phyloP scores from a whole-genome alignment of 2,797 vertebrate species.

The Taenioides sp. region DNA sequence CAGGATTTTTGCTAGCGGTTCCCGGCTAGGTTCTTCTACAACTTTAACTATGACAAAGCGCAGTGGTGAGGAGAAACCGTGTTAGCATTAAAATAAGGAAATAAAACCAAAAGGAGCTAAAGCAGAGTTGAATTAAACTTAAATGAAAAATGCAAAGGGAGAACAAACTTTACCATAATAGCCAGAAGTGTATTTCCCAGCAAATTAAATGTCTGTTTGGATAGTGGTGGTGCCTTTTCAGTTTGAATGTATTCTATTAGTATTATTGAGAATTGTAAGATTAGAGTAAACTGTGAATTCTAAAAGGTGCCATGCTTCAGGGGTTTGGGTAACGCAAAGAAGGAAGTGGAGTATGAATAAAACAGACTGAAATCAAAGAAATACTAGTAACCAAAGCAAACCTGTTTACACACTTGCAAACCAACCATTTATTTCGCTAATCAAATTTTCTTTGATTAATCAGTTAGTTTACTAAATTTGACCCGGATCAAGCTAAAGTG shows the following conservation, averaged over 20 bases:
- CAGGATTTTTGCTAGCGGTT: conserved; percentile 45
- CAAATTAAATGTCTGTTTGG: conserved; percentile 19
- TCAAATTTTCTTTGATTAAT: no score
- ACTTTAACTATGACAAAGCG: conserved; percentile 47
- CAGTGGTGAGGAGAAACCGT: conserved; percentile 19
- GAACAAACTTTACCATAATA: conserved; percentile 25
- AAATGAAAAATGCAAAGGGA: conserved; percentile 38
- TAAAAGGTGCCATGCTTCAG: background rate
- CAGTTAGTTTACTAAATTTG: no score
- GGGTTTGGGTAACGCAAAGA: background rate
- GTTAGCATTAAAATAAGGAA: conserved; percentile 41
- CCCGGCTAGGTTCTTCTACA: conserved; percentile 40
- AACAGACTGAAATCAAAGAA: background rate
- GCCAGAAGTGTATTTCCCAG: conserved; percentile 20
- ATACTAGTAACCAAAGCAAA: background rate
- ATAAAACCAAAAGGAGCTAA: conserved; percentile 47
- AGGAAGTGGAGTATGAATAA: background rate
- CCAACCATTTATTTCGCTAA: no score
- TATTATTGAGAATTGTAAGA: background rate
- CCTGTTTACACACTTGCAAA: background rate
- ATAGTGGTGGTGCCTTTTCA: background rate
- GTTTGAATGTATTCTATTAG: conserved; percentile 2
- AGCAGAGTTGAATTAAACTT: conserved; percentile 35
- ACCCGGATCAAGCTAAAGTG: no score
- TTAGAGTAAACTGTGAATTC: background rate